Conservation (phyloP, 2,113 vertebrate genomes). For the Elgaria multicarinata region DNA sequence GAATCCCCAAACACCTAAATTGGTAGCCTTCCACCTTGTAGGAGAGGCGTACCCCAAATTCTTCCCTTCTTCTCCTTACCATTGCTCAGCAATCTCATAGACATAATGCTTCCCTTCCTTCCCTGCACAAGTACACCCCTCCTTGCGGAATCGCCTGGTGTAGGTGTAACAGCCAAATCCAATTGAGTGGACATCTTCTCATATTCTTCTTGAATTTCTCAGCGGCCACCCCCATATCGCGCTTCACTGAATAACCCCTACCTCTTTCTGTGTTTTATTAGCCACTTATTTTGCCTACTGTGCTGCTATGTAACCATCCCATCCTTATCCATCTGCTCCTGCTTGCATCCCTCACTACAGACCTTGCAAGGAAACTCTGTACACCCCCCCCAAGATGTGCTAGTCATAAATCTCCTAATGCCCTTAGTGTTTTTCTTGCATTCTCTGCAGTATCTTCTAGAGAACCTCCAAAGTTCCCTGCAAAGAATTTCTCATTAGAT, state of each 20-base stretch:
- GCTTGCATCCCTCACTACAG: neutral
- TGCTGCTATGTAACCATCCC: neutral
- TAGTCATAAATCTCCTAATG: too few species aligned
- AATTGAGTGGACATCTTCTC: neutral
- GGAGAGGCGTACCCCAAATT: too few species aligned
- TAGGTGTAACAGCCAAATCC: neutral
- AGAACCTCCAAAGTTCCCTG: too few species aligned
- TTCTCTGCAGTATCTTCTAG: neutral
- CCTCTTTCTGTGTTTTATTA: neutral
- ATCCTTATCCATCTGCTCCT: neutral
- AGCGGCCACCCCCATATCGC: neutral
- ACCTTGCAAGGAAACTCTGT: neutral
- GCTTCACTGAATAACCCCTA: too few species aligned
- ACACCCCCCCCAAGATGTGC: too few species aligned
- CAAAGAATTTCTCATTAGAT: neutral
- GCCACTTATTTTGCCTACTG: neutral
- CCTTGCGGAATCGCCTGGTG: too few species aligned
- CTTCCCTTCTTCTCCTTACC: neutral
- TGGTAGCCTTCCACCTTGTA: neutral
- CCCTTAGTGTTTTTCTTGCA: neutral
- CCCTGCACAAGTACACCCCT: accelerated
- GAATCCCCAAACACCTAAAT: neutral
- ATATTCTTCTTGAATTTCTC: neutral
- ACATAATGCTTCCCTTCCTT: neutral
- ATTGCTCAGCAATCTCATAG: neutral